A percentile compares a stretch with the other conserved stretches of the same genome.
Conservation (phyloP, 2,888 invertebrate genomes). For the Monopis laevigella region DNA sequence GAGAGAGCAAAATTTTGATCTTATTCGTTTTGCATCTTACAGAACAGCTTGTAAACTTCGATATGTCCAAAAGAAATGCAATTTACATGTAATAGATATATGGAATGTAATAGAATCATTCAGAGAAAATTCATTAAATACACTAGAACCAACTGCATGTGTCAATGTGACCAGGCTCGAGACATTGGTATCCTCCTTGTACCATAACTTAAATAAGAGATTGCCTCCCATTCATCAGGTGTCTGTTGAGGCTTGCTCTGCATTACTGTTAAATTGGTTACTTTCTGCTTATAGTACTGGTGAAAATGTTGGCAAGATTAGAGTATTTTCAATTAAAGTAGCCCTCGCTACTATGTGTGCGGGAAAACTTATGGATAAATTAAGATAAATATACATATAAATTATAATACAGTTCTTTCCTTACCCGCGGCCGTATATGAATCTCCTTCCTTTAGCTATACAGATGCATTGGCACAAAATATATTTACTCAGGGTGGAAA, state of each 20-base stretch:
- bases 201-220: constrained; percentile 94
- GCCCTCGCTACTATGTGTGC: constrained; percentile 96
- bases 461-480: constrained; percentile 84
- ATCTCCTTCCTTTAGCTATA: constrained; percentile 95
- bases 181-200: constrained; percentile 90
- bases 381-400: constrained; percentile 88
- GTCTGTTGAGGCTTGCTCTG: constrained; percentile 90
- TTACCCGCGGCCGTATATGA: constrained; percentile 97
- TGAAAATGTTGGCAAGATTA: constrained; percentile 90
- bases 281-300: constrained; percentile 94
- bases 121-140: constrained; percentile 96
- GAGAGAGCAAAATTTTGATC: constrained; percentile 92
- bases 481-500: constrained; percentile 90
- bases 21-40: constrained; percentile 97
- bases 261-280: constrained; percentile 92
- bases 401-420: constrained; percentile 90
- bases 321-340: constrained; percentile 96
- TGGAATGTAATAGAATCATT: constrained; percentile 99
- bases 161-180: constrained; percentile 91
- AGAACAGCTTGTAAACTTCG: constrained; percentile 96
- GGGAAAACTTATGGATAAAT: constrained; percentile 97
- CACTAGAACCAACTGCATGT: constrained; percentile 87
- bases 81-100: constrained; percentile 95
- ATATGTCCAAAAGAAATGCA: constrained; percentile 97
- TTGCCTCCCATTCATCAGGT: constrained; percentile 95